Conservation (phyloP, 1,140 invertebrate genomes). For the Eurosta solidaginis region DNA sequence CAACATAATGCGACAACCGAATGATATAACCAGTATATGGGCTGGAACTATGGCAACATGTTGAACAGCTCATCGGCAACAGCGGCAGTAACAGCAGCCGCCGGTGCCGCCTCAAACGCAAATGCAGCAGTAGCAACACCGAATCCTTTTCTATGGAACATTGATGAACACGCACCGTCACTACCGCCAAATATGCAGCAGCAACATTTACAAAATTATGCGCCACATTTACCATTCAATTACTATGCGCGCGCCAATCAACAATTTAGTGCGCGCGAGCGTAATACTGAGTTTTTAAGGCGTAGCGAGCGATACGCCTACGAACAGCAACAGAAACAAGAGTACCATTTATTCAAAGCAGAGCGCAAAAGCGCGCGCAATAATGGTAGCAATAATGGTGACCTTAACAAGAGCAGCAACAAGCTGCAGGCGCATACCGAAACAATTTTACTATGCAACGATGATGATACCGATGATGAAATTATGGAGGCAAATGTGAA, state of each 20-base stretch:
- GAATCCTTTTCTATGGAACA: constrained; percentile 44
- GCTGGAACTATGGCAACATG: constrained; percentile 48
- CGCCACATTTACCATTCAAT: constrained; percentile 28
- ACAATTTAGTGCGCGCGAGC: constrained; percentile 32
- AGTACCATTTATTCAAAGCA: constrained; percentile 8
- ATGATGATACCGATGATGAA: not conserved
- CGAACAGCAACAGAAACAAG: constrained; percentile 28
- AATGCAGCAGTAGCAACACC: not conserved
- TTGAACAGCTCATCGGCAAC: constrained; percentile 16
- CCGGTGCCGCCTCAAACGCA: not conserved
- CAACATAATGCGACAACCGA: constrained; percentile 53
- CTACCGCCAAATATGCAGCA: constrained; percentile 12
- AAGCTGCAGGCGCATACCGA: not conserved
- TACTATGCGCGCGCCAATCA: constrained; percentile 41
- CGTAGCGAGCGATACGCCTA: constrained; percentile 12
- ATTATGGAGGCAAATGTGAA: not conserved
- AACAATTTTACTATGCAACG: not conserved
- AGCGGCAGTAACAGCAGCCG: not conserved
- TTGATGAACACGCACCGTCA: constrained; percentile 39
- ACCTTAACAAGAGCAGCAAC: not conserved
- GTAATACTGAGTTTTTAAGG: not conserved
- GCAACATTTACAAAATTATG: not conserved
- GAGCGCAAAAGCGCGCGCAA: constrained; percentile 44
- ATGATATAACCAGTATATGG: constrained; percentile 57
- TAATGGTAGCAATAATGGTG: constrained; percentile 17